Conservation (phyloP, 2,113 vertebrate genomes). For the Chlamydotis undulata region DNA sequence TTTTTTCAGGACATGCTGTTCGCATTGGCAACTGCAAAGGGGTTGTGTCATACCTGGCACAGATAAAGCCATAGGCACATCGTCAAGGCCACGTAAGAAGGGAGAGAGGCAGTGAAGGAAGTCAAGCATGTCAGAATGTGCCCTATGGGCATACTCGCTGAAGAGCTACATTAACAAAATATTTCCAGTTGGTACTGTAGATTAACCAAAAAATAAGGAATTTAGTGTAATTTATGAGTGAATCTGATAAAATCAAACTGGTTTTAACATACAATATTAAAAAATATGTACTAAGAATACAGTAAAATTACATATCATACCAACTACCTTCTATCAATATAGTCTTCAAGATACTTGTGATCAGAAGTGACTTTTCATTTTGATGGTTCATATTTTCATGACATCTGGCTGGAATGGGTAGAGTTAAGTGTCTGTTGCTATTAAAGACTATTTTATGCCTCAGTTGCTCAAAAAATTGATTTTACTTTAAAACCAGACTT, state of each 20-base stretch:
- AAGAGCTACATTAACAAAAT: neutral
- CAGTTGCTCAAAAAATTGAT: neutral
- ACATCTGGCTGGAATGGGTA: slow-evolving; percentile 10
- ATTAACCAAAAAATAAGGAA: neutral
- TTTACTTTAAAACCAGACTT: slow-evolving; percentile 17
- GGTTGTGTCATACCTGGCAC: slow-evolving; percentile 48
- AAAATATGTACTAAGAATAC: neutral
- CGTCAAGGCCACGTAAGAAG: neutral
- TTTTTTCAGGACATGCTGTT: neutral
- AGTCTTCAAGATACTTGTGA: neutral
- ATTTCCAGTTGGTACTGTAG: neutral
- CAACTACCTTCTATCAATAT: neutral
- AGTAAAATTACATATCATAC: neutral
- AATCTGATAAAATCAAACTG: neutral
- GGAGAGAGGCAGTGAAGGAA: neutral
- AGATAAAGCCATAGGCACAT: neutral
- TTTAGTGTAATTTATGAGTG: neutral
- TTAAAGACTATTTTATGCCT: slow-evolving; percentile 8
- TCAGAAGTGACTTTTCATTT: slow-evolving; percentile 22
- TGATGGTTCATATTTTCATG: slow-evolving; percentile 18
- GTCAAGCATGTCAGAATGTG: neutral
- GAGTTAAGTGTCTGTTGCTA: slow-evolving; percentile 33
- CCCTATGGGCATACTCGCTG: neutral
- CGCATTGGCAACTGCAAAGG: neutral
- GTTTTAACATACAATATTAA: neutral